phyloP scores from a whole-genome alignment of 2,888 invertebrate genomes.

The Parnassius orleans region DNA sequence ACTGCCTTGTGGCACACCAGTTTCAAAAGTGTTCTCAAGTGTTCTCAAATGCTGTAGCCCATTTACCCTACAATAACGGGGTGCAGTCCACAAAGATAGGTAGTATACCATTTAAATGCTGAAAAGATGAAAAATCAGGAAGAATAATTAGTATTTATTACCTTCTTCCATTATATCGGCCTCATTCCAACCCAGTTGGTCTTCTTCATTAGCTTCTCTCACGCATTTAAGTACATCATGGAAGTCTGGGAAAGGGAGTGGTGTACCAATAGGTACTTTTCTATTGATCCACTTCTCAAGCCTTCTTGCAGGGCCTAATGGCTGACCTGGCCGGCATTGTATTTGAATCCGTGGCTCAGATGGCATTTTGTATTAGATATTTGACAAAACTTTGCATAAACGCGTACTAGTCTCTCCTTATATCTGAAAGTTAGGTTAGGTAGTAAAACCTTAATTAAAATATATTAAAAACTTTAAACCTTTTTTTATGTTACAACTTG shows the following conservation, averaged over 20 bases:
- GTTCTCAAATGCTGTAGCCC: too few relatives aligned
- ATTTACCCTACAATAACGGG: too few relatives aligned
- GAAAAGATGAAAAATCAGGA: too few relatives aligned
- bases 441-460: not conserved
- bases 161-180: slow-evolving; percentile 72
- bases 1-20: too few relatives aligned
- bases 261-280: slow-evolving; percentile 66
- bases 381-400: slow-evolving; percentile 83
- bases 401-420: slow-evolving; percentile 68
- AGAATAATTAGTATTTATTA: slow-evolving; percentile 37
- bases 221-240: slow-evolving; percentile 75
- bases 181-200: slow-evolving; percentile 66
- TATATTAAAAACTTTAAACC: too few relatives aligned
- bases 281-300: slow-evolving; percentile 70
- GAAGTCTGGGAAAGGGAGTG: slow-evolving; percentile 77
- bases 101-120: too few relatives aligned
- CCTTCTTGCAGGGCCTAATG: slow-evolving; percentile 61
- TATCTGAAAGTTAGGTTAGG: slow-evolving; percentile 52
- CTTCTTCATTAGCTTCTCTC: slow-evolving; percentile 62
- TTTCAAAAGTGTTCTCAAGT: too few relatives aligned
- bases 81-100: too few relatives aligned
- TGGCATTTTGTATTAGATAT: slow-evolving; percentile 78
- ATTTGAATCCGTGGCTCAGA: slow-evolving; percentile 65
- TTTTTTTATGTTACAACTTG: too few relatives aligned
- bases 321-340: slow-evolving; percentile 58